These are phyloP conservation scores for Aeoliscus strigatus DNA, from an alignment of 2,797 vertebrate species.

Conservation along the genomic window DNA sequence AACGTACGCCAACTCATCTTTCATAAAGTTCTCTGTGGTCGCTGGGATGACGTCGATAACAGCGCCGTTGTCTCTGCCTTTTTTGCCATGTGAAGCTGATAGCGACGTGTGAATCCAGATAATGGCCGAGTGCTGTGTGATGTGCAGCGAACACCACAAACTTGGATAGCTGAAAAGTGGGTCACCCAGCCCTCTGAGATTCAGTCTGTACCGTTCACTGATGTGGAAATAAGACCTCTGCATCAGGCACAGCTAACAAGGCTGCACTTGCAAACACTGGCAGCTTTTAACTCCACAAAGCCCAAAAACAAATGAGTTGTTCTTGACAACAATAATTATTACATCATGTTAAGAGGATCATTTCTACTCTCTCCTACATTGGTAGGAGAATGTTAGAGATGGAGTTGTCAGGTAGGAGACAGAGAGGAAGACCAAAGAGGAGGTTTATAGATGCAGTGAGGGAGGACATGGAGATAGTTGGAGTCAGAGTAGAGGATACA, in stretches of 20 bases:
- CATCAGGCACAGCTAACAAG: slow-evolving; percentile 41
- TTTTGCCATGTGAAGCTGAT: slow-evolving; percentile 13
- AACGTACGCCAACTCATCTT: slow-evolving; percentile 17
- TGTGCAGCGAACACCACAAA: slow-evolving; percentile 33
- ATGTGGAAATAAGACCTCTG: slow-evolving; percentile 65
- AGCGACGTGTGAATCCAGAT: slow-evolving; percentile 37
- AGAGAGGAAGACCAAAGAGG: too few species aligned
- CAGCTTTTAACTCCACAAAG: slow-evolving; percentile 9
- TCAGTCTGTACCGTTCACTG: slow-evolving; percentile 60
- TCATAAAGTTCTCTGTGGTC: slow-evolving; percentile 13
- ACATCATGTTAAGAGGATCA: too few species aligned
- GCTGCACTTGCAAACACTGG: slow-evolving; percentile 39
- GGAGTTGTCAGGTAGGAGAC: too few species aligned
- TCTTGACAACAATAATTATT: too few species aligned
- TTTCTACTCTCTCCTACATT: too few species aligned
- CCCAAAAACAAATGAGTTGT: slow-evolving; percentile 8
- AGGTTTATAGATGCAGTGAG: too few species aligned
- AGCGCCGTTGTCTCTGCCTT: slow-evolving; percentile 1
- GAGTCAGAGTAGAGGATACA: too few species aligned
- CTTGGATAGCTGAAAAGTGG: slow-evolving; percentile 66
- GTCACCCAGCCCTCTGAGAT: slow-evolving; percentile 69
- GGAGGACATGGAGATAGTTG: too few species aligned
- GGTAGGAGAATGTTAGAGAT: too few species aligned
- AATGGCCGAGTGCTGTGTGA: slow-evolving; percentile 32
- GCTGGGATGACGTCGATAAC: slow-evolving; percentile 7